phyloP scores from a whole-genome alignment of 2,888 invertebrate genomes.

The Pelosia muscerda region DNA sequence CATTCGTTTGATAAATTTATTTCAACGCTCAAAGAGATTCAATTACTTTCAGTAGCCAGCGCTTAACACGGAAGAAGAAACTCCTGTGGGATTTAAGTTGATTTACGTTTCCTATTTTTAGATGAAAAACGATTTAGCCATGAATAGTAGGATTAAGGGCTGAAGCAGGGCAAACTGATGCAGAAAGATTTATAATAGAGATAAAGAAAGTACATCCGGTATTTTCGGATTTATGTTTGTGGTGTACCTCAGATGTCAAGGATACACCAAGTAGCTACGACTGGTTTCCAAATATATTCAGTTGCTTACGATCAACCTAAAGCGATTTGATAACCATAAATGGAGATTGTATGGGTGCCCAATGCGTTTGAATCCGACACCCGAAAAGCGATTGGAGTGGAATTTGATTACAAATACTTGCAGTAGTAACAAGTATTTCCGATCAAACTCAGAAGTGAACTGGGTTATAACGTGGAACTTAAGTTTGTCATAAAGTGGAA shows the following conservation, averaged over 20 bases:
- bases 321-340: background rate
- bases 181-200: background rate
- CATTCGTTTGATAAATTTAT: background rate
- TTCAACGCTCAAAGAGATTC: background rate
- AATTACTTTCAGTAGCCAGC: background rate
- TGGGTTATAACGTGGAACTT: too few relatives aligned
- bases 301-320: background rate
- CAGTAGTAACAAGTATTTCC: too few relatives aligned
- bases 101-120: constrained; percentile 3
- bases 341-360: background rate
- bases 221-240: background rate
- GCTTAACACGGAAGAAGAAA: background rate
- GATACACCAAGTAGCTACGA: background rate
- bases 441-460: too few relatives aligned
- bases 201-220: background rate
- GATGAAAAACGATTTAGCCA: background rate
- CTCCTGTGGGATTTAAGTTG: background rate
- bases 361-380: background rate
- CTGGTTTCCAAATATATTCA: background rate
- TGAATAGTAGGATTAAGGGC: background rate
- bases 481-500: too few relatives aligned
- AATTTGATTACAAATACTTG: too few relatives aligned
- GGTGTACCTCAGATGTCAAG: background rate
- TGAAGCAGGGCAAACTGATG: background rate
- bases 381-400: background rate